A percentile compares a stretch with the other conserved stretches of the same genome.
Conservation (phyloP, 2,888 invertebrate species). For the Pseudanteris insignis region DNA sequence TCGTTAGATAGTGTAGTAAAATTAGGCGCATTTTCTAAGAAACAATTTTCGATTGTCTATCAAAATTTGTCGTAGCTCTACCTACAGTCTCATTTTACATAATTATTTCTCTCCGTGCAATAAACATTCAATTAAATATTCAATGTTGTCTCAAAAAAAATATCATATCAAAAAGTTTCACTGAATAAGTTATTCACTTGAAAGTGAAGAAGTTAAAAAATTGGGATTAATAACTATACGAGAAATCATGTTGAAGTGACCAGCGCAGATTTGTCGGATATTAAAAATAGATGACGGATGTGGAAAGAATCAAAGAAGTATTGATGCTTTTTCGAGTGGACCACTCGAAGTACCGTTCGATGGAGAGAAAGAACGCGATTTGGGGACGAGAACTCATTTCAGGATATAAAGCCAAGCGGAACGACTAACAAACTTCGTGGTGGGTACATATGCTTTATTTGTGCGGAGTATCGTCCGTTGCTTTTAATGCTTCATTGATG, state of each 20-base stretch:
- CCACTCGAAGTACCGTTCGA: constrained; percentile 26
- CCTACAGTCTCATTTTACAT: too few species aligned
- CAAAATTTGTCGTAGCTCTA: too few species aligned
- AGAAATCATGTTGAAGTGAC: not conserved
- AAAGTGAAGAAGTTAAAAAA: not conserved
- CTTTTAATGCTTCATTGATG: constrained; percentile 48
- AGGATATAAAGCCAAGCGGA: constrained; percentile 49
- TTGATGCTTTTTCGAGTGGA: constrained; percentile 7
- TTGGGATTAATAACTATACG: constrained; percentile 1
- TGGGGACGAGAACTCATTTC: constrained; percentile 37
- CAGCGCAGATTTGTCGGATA: not conserved
- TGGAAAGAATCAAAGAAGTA: constrained; percentile 15
- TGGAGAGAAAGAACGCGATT: constrained; percentile 35
- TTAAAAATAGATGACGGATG: not conserved
- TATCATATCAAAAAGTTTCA: not conserved
- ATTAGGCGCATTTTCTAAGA: too few species aligned
- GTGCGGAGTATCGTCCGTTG: constrained; percentile 47
- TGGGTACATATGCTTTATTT: constrained; percentile 49
- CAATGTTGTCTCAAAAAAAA: too few species aligned
- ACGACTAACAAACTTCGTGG: constrained; percentile 49
- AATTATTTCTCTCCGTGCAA: too few species aligned
- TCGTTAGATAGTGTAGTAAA: too few species aligned
- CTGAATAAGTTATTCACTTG: not conserved
- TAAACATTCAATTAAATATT: too few species aligned
- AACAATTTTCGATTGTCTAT: too few species aligned